A percentile compares a stretch with the other conserved stretches of the same genome.
phyloP scores from a whole-genome alignment of 2,888 invertebrate species.

The Conchocele bisecta region DNA sequence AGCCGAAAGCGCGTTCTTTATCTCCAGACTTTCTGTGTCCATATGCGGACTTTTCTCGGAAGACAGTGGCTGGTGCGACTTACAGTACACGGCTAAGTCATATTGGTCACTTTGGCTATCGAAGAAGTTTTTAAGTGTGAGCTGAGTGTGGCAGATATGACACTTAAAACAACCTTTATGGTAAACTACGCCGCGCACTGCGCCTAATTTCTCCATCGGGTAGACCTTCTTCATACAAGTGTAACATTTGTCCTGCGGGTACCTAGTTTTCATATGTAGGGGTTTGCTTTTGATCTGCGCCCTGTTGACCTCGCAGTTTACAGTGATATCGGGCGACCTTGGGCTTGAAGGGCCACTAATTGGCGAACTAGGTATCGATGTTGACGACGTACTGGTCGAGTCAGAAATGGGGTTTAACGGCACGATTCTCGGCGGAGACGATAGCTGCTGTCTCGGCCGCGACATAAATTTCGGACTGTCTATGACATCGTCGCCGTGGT shows the following conservation, averaged over 20 bases:
- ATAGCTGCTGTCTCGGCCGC: slow-evolving; percentile 44
- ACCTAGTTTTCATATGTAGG: slow-evolving; percentile 55
- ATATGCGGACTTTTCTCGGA: slow-evolving; percentile 56
- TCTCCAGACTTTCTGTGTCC: slow-evolving; percentile 65
- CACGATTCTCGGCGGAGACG: slow-evolving; percentile 35
- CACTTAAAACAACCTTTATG: slow-evolving; percentile 75
- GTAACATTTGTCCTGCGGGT: slow-evolving; percentile 66
- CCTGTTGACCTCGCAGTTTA: slow-evolving; percentile 32
- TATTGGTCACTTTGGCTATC: slow-evolving; percentile 67
- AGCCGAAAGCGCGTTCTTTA: slow-evolving; percentile 64
- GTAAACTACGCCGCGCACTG: slow-evolving; percentile 69
- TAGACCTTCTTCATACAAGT: slow-evolving; percentile 72
- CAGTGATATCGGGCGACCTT: slow-evolving; percentile 33
- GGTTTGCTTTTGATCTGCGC: slow-evolving; percentile 48
- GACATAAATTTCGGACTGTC: slow-evolving; percentile 37
- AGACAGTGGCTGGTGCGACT: slow-evolving; percentile 65
- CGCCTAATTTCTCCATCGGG: slow-evolving; percentile 71
- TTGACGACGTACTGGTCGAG: slow-evolving; percentile 58
- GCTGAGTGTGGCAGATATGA: slow-evolving; percentile 61
- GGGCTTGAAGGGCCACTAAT: slow-evolving; percentile 48
- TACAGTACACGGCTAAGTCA: slow-evolving; percentile 70
- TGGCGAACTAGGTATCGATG: slow-evolving; percentile 63
- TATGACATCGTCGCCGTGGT: neutral
- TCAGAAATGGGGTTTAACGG: slow-evolving; percentile 37
- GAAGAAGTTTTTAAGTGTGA: slow-evolving; percentile 70